Percentiles rank a stretch among this genome's conserved stretches.
phyloP scores from a whole-genome alignment of 2,113 vertebrate genomes.

The Sphyrna mokarran region DNA sequence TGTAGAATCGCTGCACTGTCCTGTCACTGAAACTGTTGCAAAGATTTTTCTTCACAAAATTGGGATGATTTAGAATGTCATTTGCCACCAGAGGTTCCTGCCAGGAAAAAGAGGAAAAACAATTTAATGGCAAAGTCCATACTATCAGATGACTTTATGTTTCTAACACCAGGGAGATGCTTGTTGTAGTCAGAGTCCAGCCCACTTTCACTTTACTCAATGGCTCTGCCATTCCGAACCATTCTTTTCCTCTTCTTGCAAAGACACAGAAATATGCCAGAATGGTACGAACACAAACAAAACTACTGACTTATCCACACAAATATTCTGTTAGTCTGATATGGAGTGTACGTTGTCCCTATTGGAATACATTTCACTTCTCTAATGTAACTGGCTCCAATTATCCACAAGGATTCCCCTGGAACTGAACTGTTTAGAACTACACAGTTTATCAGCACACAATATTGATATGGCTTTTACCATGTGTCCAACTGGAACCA shows the following conservation, averaged over 20 bases:
- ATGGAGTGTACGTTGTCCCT: not conserved
- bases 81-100: conserved; percentile 96
- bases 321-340: not conserved
- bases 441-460: not conserved
- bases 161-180: not conserved
- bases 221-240: not conserved
- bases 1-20: conserved; percentile 94
- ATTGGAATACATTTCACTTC: not conserved
- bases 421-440: not conserved
- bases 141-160: not conserved
- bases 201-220: not conserved
- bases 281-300: not conserved
- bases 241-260: not conserved
- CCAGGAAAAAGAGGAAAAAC: not conserved
- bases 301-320: not conserved
- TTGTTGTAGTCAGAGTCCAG: not conserved
- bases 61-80: conserved; percentile 94
- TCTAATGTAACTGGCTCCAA: not conserved
- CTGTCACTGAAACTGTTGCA: conserved; percentile 98
- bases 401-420: not conserved
- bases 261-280: not conserved
- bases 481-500: not conserved
- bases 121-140: not conserved
- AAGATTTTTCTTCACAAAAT: conserved; percentile 96
- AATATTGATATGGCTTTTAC: not conserved